Evolutionary conservation across 2,888 invertebrate species (phyloP), one percentile per base, ranked within the genome.

Genomic region (Junonia oenone): DNA sequence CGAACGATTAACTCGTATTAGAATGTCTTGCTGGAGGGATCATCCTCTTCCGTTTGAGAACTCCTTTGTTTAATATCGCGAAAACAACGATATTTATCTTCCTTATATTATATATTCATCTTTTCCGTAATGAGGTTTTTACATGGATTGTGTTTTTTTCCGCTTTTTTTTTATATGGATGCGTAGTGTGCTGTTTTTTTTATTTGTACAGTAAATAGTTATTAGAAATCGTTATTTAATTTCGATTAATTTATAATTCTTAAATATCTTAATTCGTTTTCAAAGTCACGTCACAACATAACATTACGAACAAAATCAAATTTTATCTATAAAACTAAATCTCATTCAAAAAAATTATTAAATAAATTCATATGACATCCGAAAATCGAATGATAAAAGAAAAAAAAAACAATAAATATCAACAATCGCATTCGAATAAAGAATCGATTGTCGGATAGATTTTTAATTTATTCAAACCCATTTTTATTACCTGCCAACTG

Each of bases 401-500:
- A 22, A 48, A 55, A 46, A 45, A 55, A 58, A 55, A 56, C 52
- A 59, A 38, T 33, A 57, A 40, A 51, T 45, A 45, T 59, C 45
- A 54, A 64, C 61, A 63, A 63, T 59, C 31, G 51, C 51, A 57
- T 54, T 58, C 61, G 48, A 60, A 64, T 56, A 62, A 61, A 55
- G 46, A 62, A 56, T 51, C 47, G 47, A 56, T 55, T 51, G n/a
- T n/a, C n/a, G n/a, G 54, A 59, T 50, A 57, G 22, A 45, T 63
- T 68, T 40, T 78, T 87, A 89, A 89, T 88, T 83, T 85, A 88
- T 89, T 86, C 90, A 84, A 81, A 78, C 81, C 81, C 79, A 72
- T 78, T 81, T 89, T 89, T 89, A 90, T 88, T 81, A 84, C 77
- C 88, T 88, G 87, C 63, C 75, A 89, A 89, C 74, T 78, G 78